A percentile compares a stretch with the other conserved stretches of the same genome.
These are phyloP conservation scores for Pristionchus maxplancki DNA, from an alignment of 2,888 invertebrate species.

Conservation along the genomic window DNA sequence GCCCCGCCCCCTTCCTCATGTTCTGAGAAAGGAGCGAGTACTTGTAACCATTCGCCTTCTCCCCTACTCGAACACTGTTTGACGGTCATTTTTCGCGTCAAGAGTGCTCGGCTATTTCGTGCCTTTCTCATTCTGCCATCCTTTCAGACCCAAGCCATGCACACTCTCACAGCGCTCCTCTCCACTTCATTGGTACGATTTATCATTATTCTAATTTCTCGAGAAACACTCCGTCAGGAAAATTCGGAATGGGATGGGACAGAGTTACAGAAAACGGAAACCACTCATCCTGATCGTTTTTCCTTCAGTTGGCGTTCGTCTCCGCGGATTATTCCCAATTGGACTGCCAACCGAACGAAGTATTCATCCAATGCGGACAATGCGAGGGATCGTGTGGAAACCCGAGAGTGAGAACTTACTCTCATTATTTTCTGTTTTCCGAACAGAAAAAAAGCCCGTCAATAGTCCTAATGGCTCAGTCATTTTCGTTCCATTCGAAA, in stretches of 20 bases:
- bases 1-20: neutral
- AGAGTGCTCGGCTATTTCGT: neutral
- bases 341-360: constrained; percentile 65
- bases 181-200: neutral
- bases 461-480: neutral
- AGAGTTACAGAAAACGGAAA: neutral
- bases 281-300: neutral
- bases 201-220: neutral
- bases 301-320: constrained; percentile 4
- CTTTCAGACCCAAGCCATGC: neutral
- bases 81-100: neutral
- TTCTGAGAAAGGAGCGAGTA: constrained; percentile 7
- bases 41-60: neutral
- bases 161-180: neutral
- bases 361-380: constrained; percentile 60
- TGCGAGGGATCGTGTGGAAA: constrained; percentile 64
- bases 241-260: neutral
- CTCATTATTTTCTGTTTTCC: neutral
- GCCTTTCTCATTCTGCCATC: neutral
- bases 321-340: constrained; percentile 51
- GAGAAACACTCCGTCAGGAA: no score
- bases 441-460: neutral
- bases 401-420: constrained; percentile 49
- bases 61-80: constrained; percentile 16
- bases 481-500: neutral